phyloP scores from a whole-genome alignment of 2,113 vertebrate species.

The Etia nguti region DNA sequence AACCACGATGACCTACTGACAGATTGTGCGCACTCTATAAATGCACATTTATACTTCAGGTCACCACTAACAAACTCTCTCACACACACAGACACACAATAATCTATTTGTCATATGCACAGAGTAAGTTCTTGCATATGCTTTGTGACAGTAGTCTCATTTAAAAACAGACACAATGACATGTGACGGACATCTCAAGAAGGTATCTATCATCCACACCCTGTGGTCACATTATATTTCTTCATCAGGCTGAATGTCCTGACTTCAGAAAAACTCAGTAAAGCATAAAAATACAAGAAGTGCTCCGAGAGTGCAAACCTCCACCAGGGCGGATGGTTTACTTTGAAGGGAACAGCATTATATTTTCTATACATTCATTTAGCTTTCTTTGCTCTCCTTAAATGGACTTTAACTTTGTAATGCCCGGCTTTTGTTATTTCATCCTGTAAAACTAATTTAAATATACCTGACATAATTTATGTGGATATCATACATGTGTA shows the following conservation, averaged over 20 bases:
- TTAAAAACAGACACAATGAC: not conserved
- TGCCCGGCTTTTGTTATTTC: not conserved
- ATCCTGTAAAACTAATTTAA: not conserved
- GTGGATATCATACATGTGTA: not conserved
- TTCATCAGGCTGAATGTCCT: not conserved
- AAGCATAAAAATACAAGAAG: not conserved
- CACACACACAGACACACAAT: not conserved
- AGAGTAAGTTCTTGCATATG: not conserved
- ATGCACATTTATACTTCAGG: not conserved
- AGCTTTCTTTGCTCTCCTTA: not conserved
- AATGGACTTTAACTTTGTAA: not conserved
- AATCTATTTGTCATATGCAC: not conserved
- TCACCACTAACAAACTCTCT: not conserved
- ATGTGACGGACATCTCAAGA: not conserved
- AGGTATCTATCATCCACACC: not conserved
- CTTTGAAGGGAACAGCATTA: not conserved
- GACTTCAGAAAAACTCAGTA: not conserved
- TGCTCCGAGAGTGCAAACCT: not conserved
- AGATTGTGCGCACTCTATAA: not conserved
- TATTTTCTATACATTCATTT: not conserved
- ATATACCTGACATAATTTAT: not conserved
- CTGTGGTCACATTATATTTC: not conserved
- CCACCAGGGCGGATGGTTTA: not conserved
- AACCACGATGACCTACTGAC: conserved; percentile 2
- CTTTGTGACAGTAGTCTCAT: not conserved